Conservation (phyloP, 2,888 invertebrate species). For the Drosophila mimica region DNA sequence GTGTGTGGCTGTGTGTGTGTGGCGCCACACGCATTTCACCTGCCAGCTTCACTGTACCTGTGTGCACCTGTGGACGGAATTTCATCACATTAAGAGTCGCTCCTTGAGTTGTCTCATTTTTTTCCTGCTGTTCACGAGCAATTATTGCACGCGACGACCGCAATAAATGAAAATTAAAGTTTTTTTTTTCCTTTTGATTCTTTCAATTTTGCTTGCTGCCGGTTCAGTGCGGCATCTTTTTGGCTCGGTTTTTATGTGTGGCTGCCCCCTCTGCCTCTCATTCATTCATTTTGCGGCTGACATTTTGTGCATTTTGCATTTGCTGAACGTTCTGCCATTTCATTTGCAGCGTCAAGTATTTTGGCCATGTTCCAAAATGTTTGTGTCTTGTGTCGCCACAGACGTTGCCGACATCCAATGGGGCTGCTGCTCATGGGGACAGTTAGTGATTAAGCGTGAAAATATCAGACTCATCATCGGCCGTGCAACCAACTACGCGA, state of each 20-base stretch:
- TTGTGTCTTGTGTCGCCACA: constrained; percentile 60
- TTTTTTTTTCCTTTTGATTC: constrained; percentile 44
- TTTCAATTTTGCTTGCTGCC: constrained; percentile 56
- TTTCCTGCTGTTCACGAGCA: constrained; percentile 65
- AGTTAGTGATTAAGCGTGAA: constrained; percentile 83
- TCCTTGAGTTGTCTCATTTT: background rate
- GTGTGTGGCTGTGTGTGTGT: constrained; percentile 8
- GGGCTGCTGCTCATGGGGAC: constrained; percentile 65
- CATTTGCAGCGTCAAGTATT: constrained; percentile 81
- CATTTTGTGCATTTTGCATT: constrained; percentile 68
- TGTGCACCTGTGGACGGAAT: constrained; percentile 8
- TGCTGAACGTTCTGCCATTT: constrained; percentile 73
- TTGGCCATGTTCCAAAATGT: constrained; percentile 74
- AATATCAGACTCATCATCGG: constrained; percentile 73
- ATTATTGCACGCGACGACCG: constrained; percentile 80
- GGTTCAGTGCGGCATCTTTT: constrained; percentile 50
- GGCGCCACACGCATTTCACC: constrained; percentile 11
- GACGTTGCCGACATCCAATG: constrained; percentile 47
- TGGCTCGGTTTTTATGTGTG: constrained; percentile 41
- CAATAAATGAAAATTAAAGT: constrained; percentile 78
- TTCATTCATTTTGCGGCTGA: constrained; percentile 32
- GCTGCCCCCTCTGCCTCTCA: constrained; percentile 3
- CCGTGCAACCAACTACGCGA: constrained; percentile 33
- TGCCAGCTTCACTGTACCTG: background rate
- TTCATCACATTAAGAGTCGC: constrained; percentile 31